A percentile compares a stretch with the other conserved stretches of the same genome.
Evolutionary conservation across 2,888 invertebrate genomes (phyloP).

Genomic region (Cabera pusaria): DNA sequence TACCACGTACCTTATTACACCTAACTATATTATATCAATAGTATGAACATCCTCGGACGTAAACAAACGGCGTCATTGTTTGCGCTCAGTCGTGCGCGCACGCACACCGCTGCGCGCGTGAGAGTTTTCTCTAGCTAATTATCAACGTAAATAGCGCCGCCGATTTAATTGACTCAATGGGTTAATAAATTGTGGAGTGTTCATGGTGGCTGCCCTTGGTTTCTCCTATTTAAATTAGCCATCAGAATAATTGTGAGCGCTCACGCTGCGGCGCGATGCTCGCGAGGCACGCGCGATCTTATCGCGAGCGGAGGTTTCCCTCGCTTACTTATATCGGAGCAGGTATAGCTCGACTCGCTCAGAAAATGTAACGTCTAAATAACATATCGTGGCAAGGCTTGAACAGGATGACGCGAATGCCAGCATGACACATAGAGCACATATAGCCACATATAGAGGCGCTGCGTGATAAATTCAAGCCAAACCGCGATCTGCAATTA

Average conservation of each 20-base stretch:
- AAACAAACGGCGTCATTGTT: slow-evolving; percentile 28
- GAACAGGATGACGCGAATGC: too few relatives aligned
- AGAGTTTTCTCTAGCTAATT: slow-evolving; percentile 14
- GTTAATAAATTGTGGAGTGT: slow-evolving; percentile 8
- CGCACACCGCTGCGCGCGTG: slow-evolving; percentile 12
- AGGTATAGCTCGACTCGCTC: too few relatives aligned
- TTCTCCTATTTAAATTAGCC: slow-evolving; percentile 13
- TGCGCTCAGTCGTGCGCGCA: slow-evolving; percentile 16
- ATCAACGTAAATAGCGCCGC: slow-evolving; percentile 11
- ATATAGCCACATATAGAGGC: too few relatives aligned
- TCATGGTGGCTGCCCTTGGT: slow-evolving; percentile 9
- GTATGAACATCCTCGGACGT: slow-evolving; percentile 25
- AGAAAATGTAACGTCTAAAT: too few relatives aligned
- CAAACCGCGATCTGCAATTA: slow-evolving; percentile 21
- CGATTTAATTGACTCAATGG: slow-evolving; percentile 16
- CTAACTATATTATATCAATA: slow-evolving; percentile 7
- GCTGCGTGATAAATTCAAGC: slow-evolving; percentile 23
- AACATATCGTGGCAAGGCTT: too few relatives aligned
- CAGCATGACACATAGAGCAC: too few relatives aligned
- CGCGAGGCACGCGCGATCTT: slow-evolving; percentile 14
- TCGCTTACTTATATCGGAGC: slow-evolving; percentile 21
- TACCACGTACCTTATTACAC: slow-evolving; percentile 16
- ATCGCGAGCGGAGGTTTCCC: slow-evolving; percentile 8
- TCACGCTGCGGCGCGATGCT: slow-evolving; percentile 7
- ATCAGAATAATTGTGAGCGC: slow-evolving; percentile 13